Evolutionary conservation across 2,888 invertebrate species (phyloP).

Genomic region (Apocheima hispidaria): DNA sequence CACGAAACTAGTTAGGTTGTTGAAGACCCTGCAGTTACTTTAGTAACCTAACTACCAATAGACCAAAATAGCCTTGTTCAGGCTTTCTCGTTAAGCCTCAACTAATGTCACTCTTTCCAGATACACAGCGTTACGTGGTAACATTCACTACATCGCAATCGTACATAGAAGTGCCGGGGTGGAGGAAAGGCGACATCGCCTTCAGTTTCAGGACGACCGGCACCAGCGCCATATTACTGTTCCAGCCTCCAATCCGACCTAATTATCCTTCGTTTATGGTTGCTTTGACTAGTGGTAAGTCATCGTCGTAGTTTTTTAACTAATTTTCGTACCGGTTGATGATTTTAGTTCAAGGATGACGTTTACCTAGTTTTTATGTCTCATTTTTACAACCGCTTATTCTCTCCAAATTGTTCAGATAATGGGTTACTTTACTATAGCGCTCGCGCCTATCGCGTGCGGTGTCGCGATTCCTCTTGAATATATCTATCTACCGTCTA

Average conservation of each 20-base stretch:
- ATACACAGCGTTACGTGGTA: conserved; percentile 96
- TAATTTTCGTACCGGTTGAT: no score
- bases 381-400: no score
- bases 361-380: no score
- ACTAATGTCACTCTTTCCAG: conserved; percentile 74
- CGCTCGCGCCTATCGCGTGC: no score
- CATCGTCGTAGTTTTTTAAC: no score
- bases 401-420: no score
- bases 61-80: background rate
- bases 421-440: no score
- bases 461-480: no score
- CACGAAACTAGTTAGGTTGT: no score
- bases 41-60: background rate
- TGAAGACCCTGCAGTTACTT: background rate
- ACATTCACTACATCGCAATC: conserved; percentile 97
- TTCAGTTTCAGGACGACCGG: conserved; percentile 97
- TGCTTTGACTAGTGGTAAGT: conserved; percentile 92
- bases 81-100: background rate
- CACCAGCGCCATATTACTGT: conserved; percentile 94
- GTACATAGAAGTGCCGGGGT: conserved; percentile 96
- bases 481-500: no score
- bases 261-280: conserved; percentile 97
- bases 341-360: no score
- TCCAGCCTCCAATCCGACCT: conserved; percentile 95
- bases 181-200: conserved; percentile 96